These are phyloP conservation scores for Silurus aristotelis DNA, from an alignment of 2,797 vertebrate species.

Conservation along the genomic window DNA sequence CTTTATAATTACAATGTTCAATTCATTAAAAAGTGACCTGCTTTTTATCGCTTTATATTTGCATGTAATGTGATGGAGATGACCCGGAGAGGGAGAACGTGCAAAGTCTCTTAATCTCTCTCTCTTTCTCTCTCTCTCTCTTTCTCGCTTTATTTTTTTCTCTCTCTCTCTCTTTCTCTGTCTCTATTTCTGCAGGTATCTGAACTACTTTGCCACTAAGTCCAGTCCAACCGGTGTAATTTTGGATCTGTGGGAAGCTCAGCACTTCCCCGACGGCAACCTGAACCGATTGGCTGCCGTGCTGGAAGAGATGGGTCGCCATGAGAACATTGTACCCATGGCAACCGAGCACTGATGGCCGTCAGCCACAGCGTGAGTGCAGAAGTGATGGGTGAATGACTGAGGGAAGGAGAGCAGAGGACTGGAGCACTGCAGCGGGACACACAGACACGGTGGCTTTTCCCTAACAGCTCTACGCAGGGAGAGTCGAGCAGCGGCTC, in stretches of 20 bases:
- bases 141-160: too few relatives aligned
- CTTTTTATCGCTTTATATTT: background rate
- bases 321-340: slow-evolving; percentile 86
- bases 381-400: background rate
- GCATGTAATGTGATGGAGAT: background rate
- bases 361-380: slow-evolving; percentile 32
- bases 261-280: slow-evolving; percentile 96
- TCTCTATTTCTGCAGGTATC: slow-evolving; percentile 77
- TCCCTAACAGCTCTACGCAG: background rate
- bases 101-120: background rate
- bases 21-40: background rate
- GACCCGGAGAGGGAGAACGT: background rate
- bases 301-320: slow-evolving; percentile 97
- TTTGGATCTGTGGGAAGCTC: slow-evolving; percentile 97
- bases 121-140: background rate
- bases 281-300: slow-evolving; percentile 91
- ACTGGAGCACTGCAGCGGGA: slow-evolving; percentile 12
- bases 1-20: background rate
- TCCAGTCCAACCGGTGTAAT: slow-evolving; percentile 96
- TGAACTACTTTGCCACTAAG: slow-evolving; percentile 99
- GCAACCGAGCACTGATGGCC: slow-evolving; percentile 83
- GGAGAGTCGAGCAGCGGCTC: slow-evolving; percentile 6
- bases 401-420: slow-evolving; percentile 22
- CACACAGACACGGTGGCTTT: background rate
- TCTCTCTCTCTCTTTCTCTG: background rate